These are phyloP conservation scores for Cephalopterus ornatus DNA, from an alignment of 2,113 vertebrate species.

Conservation along the genomic window DNA sequence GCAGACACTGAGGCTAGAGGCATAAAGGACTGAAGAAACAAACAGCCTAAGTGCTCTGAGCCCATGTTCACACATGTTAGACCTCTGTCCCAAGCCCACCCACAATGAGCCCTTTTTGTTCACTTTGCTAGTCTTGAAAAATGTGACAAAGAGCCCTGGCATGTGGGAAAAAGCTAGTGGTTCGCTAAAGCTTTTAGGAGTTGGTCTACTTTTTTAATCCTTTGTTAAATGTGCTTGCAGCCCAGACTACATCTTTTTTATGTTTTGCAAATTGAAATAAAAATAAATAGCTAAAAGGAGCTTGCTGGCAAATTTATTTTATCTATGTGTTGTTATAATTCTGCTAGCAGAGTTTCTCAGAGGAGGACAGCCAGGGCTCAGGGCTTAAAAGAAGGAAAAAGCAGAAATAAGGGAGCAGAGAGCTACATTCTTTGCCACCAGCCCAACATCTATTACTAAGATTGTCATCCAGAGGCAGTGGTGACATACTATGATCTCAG, in stretches of 20 bases:
- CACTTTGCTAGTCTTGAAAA: not conserved
- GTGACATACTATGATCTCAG: not conserved
- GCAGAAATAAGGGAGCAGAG: not conserved
- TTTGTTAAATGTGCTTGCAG: not conserved
- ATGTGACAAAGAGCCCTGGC: not conserved
- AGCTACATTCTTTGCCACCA: not conserved
- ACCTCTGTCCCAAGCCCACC: not conserved
- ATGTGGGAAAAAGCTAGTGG: not conserved
- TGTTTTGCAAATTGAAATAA: not conserved
- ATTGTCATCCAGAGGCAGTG: not conserved
- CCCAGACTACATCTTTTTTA: not conserved
- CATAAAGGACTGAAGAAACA: not conserved
- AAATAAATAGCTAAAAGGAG: not conserved
- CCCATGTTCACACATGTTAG: not conserved
- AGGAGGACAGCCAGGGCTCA: not conserved
- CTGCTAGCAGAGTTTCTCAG: not conserved
- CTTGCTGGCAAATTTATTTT: not conserved
- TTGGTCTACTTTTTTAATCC: not conserved
- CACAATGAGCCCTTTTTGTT: not conserved
- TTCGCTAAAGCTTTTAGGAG: not conserved
- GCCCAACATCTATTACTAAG: not conserved
- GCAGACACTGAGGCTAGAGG: not conserved
- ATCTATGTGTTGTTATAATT: not conserved
- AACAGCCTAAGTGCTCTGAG: not conserved
- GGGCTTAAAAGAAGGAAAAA: not conserved